Evolutionary conservation across 1,140 invertebrate genomes (phyloP).

Genomic region (Drosophila virilis): DNA sequence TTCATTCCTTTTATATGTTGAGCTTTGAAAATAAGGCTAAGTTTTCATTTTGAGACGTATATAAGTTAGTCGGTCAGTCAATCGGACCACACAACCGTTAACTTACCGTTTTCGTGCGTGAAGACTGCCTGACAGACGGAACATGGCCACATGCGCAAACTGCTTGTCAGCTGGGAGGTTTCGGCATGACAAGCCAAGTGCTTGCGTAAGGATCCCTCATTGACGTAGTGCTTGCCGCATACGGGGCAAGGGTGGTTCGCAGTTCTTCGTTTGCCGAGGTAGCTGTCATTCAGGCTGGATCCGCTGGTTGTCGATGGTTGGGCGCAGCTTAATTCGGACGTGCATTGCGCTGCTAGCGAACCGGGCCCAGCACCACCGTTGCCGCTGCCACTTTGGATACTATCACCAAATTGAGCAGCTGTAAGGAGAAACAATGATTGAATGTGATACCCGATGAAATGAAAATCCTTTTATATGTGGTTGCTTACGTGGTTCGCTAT

Average conservation of each 20-base stretch:
- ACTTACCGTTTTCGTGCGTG: constrained; percentile 95
- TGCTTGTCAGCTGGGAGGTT: constrained; percentile 93
- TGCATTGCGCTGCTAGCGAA: constrained; percentile 31
- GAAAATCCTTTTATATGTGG: constrained; percentile 66
- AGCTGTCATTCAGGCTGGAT: constrained; percentile 86
- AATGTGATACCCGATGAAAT: too few species aligned
- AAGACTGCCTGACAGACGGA: constrained; percentile 97
- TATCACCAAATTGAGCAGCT: constrained; percentile 56
- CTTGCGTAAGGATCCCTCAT: constrained; percentile 95
- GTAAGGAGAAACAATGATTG: neutral
- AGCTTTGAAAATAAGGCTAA: too few species aligned
- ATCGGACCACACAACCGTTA: too few species aligned
- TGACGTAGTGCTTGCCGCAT: constrained; percentile 97
- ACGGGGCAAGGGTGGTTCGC: constrained; percentile 97
- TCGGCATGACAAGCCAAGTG: constrained; percentile 96
- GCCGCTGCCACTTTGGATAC: constrained; percentile 20
- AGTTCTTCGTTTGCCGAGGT: constrained; percentile 95
- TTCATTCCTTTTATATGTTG: too few species aligned
- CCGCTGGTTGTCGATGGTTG: constrained; percentile 30
- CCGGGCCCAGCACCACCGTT: constrained; percentile 30
- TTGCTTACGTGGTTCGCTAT: constrained; percentile 93
- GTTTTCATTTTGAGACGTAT: too few species aligned
- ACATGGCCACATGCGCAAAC: constrained; percentile 96
- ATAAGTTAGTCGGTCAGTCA: too few species aligned
- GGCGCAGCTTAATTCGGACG: constrained; percentile 46